Base-by-base conservation (phyloP, 2,797 vertebrate genomes). In the Trematomus bernacchii region DNA sequence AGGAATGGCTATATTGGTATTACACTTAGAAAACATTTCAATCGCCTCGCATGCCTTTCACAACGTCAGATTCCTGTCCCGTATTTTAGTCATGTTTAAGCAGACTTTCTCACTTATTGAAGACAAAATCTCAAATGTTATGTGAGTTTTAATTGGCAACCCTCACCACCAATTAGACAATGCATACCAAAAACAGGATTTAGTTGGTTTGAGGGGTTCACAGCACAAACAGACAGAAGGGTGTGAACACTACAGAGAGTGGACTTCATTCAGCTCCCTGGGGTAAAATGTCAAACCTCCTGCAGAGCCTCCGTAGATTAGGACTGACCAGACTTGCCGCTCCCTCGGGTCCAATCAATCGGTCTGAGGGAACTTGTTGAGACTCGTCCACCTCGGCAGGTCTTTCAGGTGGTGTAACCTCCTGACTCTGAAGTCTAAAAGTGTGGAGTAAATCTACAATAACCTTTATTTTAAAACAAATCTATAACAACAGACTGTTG, bases 271-370 rank as follows among this genome's bases (percentile, higher is more conserved):
- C 66, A 57, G 55, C 33, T 42, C 43, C 8, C 23, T 3, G 15
- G 33, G 47, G 42, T 51, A 8, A 67, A 60, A 59, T 62, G 70
- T 67, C 58, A 23, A 37, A 60, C 63, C 30, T 30, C 61, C 19
- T 51, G 62, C 8, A 21, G 40, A 58, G 71, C 19, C 76, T 72
- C 59, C 14, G 59, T 16, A 54, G 66, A 73, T 80, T 48, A 63
- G 61, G 13, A 42, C 71, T 42, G 65, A 66, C 40, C n/a, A 0
- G 21, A 23, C 52, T 46, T 43, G 0, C n/a, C 4, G 60, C 53
- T 74, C 66, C 66, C 71, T 50, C 12, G 2, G 62, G 66, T 60
- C 62, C 66, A 33, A 64, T 80, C 57, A 6, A 9, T 69, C 64
- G 37, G 43, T 60, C 68, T 23, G 53, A 14, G 42, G 37, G 52